Evolutionary conservation across 2,113 vertebrate genomes (phyloP).

Genomic region (Nymphicus hollandicus): DNA sequence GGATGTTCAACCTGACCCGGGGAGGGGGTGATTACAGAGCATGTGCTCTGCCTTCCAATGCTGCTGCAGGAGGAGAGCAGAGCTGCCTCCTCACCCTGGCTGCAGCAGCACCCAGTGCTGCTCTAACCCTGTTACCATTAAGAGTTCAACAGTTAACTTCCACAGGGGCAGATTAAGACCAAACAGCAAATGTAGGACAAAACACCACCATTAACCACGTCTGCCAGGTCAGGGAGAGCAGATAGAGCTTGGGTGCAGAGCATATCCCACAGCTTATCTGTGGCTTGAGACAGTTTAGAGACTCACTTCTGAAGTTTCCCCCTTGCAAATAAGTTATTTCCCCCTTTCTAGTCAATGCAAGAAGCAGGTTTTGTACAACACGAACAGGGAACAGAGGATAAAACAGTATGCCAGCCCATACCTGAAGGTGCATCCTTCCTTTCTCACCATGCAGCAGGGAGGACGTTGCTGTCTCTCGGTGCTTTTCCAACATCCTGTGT

Average conservation of each 20-base stretch:
- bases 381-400: background rate
- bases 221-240: background rate
- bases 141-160: background rate
- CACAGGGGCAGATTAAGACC: background rate
- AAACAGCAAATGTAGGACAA: background rate
- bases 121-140: background rate
- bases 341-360: background rate
- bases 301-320: background rate
- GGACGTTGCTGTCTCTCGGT: background rate
- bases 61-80: background rate
- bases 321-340: background rate
- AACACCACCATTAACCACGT: accelerated
- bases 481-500: constrained; percentile 47
- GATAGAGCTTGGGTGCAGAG: background rate
- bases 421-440: constrained; percentile 42
- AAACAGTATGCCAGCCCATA: background rate
- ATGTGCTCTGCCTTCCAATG: accelerated
- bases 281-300: background rate
- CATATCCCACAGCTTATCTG: background rate
- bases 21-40: background rate
- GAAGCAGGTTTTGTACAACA: background rate
- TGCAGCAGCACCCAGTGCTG: accelerated
- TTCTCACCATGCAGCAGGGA: background rate
- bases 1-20: accelerated
- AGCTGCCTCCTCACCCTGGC: background rate